Conservation (phyloP, 2,797 vertebrate genomes). For the Sebastes steindachneri region DNA sequence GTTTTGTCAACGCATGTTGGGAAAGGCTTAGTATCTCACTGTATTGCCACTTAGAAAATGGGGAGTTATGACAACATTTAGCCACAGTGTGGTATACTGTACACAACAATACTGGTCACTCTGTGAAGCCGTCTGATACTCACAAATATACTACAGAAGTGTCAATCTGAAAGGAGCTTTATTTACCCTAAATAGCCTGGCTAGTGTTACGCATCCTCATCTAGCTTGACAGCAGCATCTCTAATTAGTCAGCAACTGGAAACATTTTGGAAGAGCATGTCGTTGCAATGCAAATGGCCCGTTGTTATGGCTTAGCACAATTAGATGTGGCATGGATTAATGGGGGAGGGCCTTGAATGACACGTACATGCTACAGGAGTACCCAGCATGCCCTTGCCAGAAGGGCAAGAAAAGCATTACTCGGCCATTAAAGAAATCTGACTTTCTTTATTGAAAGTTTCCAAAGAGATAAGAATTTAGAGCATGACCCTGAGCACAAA, state of each 20-base stretch:
- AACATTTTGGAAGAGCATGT: constrained; percentile 18
- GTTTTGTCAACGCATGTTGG: not conserved
- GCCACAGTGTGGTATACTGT: not conserved
- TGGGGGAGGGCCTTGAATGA: constrained; percentile 57
- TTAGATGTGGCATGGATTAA: constrained; percentile 74
- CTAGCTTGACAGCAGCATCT: constrained; percentile 1
- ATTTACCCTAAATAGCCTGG: not conserved
- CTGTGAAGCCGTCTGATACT: not conserved
- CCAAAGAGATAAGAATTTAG: not conserved
- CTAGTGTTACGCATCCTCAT: not conserved
- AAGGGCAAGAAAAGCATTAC: constrained; percentile 12
- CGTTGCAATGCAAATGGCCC: constrained; percentile 39
- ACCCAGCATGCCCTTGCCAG: constrained; percentile 30
- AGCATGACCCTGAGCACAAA: not conserved
- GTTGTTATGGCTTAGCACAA: constrained; percentile 71
- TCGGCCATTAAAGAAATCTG: not conserved
- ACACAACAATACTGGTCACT: not conserved
- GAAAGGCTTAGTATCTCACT: not conserved
- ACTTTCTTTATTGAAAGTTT: constrained; percentile 2
- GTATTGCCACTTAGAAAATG: not conserved
- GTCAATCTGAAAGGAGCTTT: not conserved
- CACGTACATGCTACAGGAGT: constrained; percentile 3
- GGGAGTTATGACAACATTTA: not conserved
- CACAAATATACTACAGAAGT: not conserved
- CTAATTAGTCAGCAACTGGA: constrained; percentile 30